Conservation (phyloP, 2,888 invertebrate genomes). For the Hymenopus coronatus region DNA sequence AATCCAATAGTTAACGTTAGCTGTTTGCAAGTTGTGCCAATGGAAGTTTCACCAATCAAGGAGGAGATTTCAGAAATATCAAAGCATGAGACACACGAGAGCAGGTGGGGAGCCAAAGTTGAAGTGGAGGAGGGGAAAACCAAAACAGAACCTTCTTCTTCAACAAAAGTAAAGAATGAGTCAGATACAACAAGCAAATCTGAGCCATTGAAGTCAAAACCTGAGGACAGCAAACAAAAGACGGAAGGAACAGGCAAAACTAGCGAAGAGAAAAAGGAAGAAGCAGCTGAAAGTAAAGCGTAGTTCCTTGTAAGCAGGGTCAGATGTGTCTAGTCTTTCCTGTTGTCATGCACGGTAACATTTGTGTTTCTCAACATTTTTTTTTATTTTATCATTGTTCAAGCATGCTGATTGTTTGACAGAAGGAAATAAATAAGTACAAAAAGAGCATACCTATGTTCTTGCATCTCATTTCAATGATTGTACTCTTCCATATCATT, state of each 20-base stretch:
- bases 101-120: conserved; percentile 10
- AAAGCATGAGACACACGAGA: conserved; percentile 1
- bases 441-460: not conserved
- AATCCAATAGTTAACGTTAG: conserved; percentile 8
- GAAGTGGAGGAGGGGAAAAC: not conserved
- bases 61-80: not conserved
- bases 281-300: not conserved
- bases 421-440: not conserved
- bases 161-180: not conserved
- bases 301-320: not conserved
- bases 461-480: not conserved
- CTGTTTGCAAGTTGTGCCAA: not conserved
- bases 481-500: not conserved
- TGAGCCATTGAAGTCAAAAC: not conserved
- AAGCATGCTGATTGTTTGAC: not conserved
- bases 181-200: not conserved
- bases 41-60: not conserved
- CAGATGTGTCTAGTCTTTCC: not conserved
- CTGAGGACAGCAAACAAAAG: not conserved
- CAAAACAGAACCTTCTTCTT: not conserved
- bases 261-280: not conserved
- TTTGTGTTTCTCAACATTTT: not conserved
- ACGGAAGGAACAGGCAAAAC: not conserved
- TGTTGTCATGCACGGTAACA: not conserved
- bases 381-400: not conserved